These are phyloP conservation scores for Netelia virgata DNA, from an alignment of 2,888 invertebrate species.

Conservation along the genomic window DNA sequence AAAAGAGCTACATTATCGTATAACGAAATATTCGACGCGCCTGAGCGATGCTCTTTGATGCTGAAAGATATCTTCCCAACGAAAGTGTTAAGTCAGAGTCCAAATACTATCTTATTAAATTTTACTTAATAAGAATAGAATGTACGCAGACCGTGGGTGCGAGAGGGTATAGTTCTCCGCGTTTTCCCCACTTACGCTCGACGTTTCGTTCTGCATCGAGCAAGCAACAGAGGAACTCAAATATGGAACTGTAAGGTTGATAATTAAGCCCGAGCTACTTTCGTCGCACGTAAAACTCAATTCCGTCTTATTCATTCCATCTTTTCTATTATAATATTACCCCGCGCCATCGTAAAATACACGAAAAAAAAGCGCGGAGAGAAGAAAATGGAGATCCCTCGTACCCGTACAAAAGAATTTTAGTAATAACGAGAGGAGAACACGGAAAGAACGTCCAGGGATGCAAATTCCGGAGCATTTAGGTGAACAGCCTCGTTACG, in stretches of 20 bases:
- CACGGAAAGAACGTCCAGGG: background rate
- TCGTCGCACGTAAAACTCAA: background rate
- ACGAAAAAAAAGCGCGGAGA: too few relatives aligned
- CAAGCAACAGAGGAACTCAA: background rate
- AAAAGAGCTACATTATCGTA: constrained; percentile 17
- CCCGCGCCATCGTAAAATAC: too few relatives aligned
- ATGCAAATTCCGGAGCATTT: too few relatives aligned
- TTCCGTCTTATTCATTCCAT: background rate
- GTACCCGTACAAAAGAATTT: too few relatives aligned
- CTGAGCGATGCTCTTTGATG: constrained; percentile 41
- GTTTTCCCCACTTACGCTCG: background rate
- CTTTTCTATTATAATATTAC: too few relatives aligned
- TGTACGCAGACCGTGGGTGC: background rate
- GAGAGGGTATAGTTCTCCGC: background rate
- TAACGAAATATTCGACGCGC: constrained; percentile 54
- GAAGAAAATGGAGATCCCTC: too few relatives aligned
- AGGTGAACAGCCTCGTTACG: too few relatives aligned
- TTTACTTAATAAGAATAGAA: constrained; percentile 14
- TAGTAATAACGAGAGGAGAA: background rate
- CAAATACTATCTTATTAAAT: constrained; percentile 56
- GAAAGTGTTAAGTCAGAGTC: constrained; percentile 40
- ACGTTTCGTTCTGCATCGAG: background rate
- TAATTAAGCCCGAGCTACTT: constrained; percentile 1
- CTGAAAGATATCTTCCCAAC: constrained; percentile 43
- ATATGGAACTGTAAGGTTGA: background rate